phyloP scores from a whole-genome alignment of 2,113 vertebrate genomes.

The Centropus bengalensis region DNA sequence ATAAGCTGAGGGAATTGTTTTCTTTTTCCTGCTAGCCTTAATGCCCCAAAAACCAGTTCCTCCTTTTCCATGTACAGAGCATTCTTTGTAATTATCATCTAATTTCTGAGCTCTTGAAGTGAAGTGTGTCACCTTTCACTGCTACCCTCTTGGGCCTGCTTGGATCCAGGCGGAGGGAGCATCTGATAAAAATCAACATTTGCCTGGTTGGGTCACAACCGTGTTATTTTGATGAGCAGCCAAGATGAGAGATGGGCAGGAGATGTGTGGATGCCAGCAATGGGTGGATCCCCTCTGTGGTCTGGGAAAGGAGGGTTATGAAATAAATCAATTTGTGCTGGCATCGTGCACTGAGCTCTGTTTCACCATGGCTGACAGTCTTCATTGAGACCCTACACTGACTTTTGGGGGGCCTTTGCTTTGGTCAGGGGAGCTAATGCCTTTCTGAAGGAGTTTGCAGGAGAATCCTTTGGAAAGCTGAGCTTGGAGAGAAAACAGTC shows the following conservation, averaged over 20 bases:
- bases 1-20: neutral
- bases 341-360: neutral
- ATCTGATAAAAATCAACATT: neutral
- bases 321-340: neutral
- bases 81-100: fast-evolving
- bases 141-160: neutral
- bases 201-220: neutral
- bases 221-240: neutral
- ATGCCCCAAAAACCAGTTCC: neutral
- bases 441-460: neutral
- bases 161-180: neutral
- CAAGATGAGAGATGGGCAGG: neutral
- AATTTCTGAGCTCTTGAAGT: neutral
- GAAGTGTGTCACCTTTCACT: neutral
- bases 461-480: neutral
- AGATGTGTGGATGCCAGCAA: fast-evolving
- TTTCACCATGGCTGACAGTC: fast-evolving
- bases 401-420: neutral
- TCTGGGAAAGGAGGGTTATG: neutral
- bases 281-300: fast-evolving
- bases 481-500: neutral
- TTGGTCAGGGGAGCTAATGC: neutral
- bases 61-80: neutral
- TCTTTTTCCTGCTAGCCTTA: neutral
- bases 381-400: neutral